Conservation (phyloP, 2,888 invertebrate genomes). For the Fragum fragum region DNA sequence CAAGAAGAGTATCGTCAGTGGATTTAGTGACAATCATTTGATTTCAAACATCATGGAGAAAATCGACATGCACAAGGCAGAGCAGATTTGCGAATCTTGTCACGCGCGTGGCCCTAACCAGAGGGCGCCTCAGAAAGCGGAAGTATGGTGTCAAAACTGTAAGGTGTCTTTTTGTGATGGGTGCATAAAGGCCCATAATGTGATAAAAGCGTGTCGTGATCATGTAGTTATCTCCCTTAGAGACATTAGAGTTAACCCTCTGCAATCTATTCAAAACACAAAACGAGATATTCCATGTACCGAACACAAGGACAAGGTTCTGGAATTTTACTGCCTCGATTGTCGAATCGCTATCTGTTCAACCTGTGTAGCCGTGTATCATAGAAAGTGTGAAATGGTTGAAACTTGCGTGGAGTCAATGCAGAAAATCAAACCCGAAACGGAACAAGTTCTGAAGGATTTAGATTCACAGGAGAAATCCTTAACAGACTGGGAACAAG, state of each 20-base stretch:
- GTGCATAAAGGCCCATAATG: constrained; percentile 74
- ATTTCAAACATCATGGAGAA: constrained; percentile 72
- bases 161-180: constrained; percentile 72
- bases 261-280: constrained; percentile 67
- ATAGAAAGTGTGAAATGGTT: constrained; percentile 75
- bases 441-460: constrained; percentile 67
- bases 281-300: constrained; percentile 72
- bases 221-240: constrained; percentile 69
- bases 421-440: constrained; percentile 72
- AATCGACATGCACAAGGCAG: constrained; percentile 68
- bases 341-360: constrained; percentile 73
- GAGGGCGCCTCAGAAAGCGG: constrained; percentile 62
- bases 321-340: constrained; percentile 76
- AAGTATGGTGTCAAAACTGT: constrained; percentile 74
- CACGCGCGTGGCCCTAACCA: constrained; percentile 57
- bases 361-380: constrained; percentile 75
- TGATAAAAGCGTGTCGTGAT: constrained; percentile 74
- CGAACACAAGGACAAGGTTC: constrained; percentile 71
- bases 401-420: constrained; percentile 73
- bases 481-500: constrained; percentile 69
- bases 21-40: constrained; percentile 72
- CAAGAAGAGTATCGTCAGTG: constrained; percentile 54
- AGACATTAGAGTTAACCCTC: constrained; percentile 69
- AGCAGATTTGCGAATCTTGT: constrained; percentile 71
- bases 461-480: constrained; percentile 65